These are phyloP conservation scores for Candoia aspera DNA, from an alignment of 2,113 vertebrate species.

Conservation along the genomic window DNA sequence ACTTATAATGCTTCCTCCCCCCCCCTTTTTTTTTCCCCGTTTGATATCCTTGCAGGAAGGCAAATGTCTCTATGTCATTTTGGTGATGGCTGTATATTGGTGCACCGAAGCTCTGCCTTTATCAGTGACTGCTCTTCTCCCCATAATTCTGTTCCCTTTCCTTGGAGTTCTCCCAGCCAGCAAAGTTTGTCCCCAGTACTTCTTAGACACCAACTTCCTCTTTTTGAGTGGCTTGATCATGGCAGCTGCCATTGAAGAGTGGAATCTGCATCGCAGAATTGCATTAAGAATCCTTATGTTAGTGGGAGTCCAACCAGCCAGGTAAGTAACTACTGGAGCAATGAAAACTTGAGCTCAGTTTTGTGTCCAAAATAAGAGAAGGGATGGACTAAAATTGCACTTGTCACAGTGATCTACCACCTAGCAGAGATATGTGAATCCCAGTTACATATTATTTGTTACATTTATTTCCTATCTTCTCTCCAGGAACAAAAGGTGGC, in stretches of 20 bases:
- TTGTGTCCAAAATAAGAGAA: neutral
- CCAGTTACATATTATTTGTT: neutral
- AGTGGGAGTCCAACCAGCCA: slow-evolving; percentile 89
- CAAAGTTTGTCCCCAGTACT: slow-evolving; percentile 92
- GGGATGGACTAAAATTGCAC: neutral
- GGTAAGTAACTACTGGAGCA: slow-evolving; percentile 73
- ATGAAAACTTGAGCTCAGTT: neutral
- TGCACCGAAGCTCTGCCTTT: slow-evolving; percentile 94
- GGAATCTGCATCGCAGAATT: slow-evolving; percentile 94
- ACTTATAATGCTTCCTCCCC: neutral
- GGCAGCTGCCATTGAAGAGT: slow-evolving; percentile 94
- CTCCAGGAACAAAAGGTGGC: neutral
- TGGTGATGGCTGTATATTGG: slow-evolving; percentile 94
- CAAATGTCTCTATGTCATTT: slow-evolving; percentile 91
- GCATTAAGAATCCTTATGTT: slow-evolving; percentile 89
- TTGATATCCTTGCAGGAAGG: slow-evolving; percentile 82
- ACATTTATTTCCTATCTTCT: neutral
- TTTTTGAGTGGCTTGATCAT: slow-evolving; percentile 96
- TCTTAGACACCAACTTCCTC: slow-evolving; percentile 96
- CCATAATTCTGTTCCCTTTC: slow-evolving; percentile 92
- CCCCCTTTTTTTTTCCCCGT: neutral
- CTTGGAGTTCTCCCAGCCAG: slow-evolving; percentile 88
- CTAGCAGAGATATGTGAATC: neutral
- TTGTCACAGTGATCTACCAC: neutral
- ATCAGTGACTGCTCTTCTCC: slow-evolving; percentile 91